Conservation (phyloP, 2,797 vertebrate genomes). For the Pangasius djambal region DNA sequence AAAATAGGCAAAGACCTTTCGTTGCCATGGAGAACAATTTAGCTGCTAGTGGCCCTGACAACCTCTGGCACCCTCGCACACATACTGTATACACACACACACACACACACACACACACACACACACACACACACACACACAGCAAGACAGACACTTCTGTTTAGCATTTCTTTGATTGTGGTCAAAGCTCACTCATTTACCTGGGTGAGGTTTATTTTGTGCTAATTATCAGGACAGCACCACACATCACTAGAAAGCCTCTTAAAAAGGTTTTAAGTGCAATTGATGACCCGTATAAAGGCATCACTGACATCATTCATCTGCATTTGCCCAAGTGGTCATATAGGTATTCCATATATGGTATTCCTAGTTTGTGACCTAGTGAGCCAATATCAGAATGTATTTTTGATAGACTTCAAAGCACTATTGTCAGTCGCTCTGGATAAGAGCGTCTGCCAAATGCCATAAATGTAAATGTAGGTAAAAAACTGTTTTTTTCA, state of each 20-base stretch:
- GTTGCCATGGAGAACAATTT: conserved; percentile 49
- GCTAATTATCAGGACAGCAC: neutral
- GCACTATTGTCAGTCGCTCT: too few relatives aligned
- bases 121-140: neutral
- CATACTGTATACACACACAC: conserved; percentile 4
- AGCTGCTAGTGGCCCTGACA: conserved; percentile 37
- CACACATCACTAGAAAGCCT: neutral
- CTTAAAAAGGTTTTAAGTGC: conserved; percentile 8
- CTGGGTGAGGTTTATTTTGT: neutral
- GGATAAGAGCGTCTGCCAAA: too few relatives aligned
- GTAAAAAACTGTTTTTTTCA: neutral
- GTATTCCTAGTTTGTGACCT: too few relatives aligned
- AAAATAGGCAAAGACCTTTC: conserved; percentile 34
- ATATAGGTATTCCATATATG: neutral
- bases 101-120: neutral
- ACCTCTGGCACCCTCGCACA: conserved; percentile 12
- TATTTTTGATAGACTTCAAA: too few relatives aligned
- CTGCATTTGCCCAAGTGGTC: neutral
- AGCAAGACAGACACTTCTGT: neutral
- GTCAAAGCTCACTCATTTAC: conserved; percentile 4
- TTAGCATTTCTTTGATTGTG: neutral
- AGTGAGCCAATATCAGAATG: too few relatives aligned
- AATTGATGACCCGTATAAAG: neutral
- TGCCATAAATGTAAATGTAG: too few relatives aligned
- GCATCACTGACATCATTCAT: neutral